These are phyloP conservation scores for Zoanthus gigantus DNA, from an alignment of 92 coral and sea anemone genomes.

Conservation along the genomic window DNA sequence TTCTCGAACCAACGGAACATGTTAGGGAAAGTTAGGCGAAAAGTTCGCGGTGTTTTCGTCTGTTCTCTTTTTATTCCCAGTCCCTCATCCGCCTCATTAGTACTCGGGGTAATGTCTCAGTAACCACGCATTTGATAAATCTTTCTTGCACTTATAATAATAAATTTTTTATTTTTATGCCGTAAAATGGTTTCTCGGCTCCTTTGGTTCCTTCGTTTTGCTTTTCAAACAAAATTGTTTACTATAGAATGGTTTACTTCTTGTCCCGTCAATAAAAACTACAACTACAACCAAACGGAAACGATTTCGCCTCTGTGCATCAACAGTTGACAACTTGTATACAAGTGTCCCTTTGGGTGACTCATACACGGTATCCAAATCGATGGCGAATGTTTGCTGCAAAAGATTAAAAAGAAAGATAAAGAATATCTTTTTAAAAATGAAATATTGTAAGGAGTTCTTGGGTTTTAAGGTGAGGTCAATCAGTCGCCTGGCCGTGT, in stretches of 20 bases:
- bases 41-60: no score
- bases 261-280: slow-evolving; percentile 75
- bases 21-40: no score
- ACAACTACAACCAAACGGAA: slow-evolving; percentile 79
- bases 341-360: slow-evolving; percentile 80
- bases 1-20: no score
- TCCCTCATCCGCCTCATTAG: no score
- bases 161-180: not conserved
- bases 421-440: not conserved
- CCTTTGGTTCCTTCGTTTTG: slow-evolving; percentile 33
- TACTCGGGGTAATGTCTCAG: no score
- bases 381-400: slow-evolving; percentile 58
- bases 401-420: not conserved
- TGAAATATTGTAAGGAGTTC: no score
- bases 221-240: slow-evolving; percentile 81
- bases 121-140: no score
- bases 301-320: slow-evolving; percentile 83
- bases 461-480: no score
- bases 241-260: slow-evolving; percentile 79
- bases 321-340: slow-evolving; percentile 97
- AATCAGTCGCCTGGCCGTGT: no score
- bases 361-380: slow-evolving; percentile 49
- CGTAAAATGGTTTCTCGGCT: not conserved
- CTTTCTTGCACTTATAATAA: no score
- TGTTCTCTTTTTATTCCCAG: no score